These are phyloP conservation scores for Calyptomena viridis DNA, from an alignment of 2,113 vertebrate species.

Conservation along the genomic window DNA sequence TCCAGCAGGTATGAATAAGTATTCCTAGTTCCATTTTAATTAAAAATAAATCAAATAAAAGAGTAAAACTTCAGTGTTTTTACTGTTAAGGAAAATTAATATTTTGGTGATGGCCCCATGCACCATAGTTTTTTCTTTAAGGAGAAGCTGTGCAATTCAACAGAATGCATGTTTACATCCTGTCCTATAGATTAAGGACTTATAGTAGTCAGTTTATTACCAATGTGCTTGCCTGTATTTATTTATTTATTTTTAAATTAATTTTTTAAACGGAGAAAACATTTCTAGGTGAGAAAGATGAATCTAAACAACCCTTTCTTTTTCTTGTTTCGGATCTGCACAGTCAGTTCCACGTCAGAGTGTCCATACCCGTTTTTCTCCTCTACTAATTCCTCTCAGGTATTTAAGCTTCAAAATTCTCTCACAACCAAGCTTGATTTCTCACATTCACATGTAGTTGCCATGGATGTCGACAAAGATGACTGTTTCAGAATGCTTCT, in stretches of 20 bases:
- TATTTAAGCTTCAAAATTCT: background rate
- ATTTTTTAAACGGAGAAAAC: background rate
- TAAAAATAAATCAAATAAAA: background rate
- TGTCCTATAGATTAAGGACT: background rate
- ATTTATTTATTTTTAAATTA: background rate
- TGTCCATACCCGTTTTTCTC: background rate
- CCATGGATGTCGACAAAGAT: background rate
- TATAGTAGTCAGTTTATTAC: background rate
- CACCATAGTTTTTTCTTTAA: background rate
- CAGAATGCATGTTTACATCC: background rate
- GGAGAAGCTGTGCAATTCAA: background rate
- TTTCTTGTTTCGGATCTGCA: background rate
- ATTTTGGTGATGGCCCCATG: background rate
- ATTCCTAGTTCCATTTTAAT: background rate
- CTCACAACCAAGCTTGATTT: background rate
- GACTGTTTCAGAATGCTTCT: background rate
- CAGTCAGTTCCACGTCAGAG: background rate
- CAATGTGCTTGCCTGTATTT: background rate
- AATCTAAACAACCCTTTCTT: background rate
- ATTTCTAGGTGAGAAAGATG: background rate
- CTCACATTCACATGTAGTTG: background rate
- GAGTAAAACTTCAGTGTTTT: too few relatives aligned
- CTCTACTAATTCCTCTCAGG: background rate
- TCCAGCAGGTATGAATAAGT: background rate
- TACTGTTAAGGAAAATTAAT: background rate